Evolutionary conservation across 2,797 vertebrate genomes (phyloP).

Genomic region (Pseudochromis fuscus): DNA sequence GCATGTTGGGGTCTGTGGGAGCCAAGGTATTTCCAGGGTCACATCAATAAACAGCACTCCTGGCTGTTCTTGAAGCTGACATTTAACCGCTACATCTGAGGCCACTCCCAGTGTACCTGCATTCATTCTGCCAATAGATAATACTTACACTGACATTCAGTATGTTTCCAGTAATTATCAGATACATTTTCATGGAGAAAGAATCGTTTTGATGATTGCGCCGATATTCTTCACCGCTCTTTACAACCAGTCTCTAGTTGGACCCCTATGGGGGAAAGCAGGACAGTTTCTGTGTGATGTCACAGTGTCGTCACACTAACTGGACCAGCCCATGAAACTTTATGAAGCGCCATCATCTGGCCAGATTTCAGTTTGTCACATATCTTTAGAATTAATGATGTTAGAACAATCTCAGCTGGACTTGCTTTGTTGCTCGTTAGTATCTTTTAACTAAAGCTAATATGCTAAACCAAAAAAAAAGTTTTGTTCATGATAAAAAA

Average conservation of each 20-base stretch:
- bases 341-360: background rate
- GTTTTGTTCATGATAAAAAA: too few relatives aligned
- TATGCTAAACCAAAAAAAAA: too few relatives aligned
- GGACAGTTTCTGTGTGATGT: background rate
- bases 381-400: background rate
- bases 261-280: background rate
- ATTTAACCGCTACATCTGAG: conserved; percentile 43
- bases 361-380: background rate
- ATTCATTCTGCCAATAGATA: conserved; percentile 19
- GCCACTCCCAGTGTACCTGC: conserved; percentile 31
- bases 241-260: background rate
- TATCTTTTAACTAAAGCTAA: too few relatives aligned
- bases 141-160: conserved; percentile 15
- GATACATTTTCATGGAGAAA: background rate
- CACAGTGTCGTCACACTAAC: background rate
- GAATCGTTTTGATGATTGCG: conserved; percentile 6
- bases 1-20: conserved; percentile 36
- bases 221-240: background rate
- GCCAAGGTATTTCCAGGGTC: conserved; percentile 52
- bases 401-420: too few relatives aligned
- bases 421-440: too few relatives aligned
- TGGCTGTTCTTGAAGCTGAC: conserved; percentile 33
- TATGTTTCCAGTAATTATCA: conserved; percentile 23
- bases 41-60: conserved; percentile 56
- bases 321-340: background rate